Evolutionary conservation across 2,113 vertebrate species (phyloP).

Genomic region (Phyllopteryx taeniolatus): DNA sequence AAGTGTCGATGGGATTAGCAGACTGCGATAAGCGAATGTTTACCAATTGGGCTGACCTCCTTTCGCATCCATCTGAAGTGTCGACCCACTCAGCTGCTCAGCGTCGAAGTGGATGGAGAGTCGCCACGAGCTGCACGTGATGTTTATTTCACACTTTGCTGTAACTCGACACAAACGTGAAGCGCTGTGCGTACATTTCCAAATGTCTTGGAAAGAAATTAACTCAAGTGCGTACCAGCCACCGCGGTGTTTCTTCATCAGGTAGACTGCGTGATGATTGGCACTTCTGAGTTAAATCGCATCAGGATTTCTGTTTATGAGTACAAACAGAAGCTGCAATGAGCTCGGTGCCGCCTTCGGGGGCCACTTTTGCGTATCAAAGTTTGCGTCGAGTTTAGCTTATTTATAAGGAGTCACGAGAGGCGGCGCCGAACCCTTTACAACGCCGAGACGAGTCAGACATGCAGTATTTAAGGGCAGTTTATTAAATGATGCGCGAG

Average conservation of each 20-base stretch:
- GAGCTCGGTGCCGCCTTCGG: background rate
- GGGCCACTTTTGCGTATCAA: constrained; percentile 22
- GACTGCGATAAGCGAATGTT: constrained; percentile 51
- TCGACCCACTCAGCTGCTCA: constrained; percentile 31
- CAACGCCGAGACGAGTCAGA: constrained; percentile 11
- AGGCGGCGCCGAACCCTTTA: constrained; percentile 9
- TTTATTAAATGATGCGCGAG: constrained; percentile 1
- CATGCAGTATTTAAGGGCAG: background rate
- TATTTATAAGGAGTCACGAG: constrained; percentile 24
- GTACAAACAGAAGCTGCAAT: constrained; percentile 10
- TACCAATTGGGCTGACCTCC: constrained; percentile 33
- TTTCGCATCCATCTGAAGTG: constrained; percentile 46
- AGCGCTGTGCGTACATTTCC: constrained; percentile 18
- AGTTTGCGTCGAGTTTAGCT: constrained; percentile 11
- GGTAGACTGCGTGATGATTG: background rate
- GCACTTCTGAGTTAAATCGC: constrained; percentile 11
- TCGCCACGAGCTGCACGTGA: background rate
- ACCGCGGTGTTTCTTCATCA: background rate
- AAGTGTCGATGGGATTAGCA: constrained; percentile 26
- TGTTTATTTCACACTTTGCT: background rate
- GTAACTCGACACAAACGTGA: background rate
- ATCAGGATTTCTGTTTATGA: background rate
- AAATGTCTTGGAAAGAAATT: background rate
- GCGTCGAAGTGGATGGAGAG: background rate
- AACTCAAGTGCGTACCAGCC: background rate